Conservation (phyloP, 2,113 vertebrate species). For the Aramus guarauna region DNA sequence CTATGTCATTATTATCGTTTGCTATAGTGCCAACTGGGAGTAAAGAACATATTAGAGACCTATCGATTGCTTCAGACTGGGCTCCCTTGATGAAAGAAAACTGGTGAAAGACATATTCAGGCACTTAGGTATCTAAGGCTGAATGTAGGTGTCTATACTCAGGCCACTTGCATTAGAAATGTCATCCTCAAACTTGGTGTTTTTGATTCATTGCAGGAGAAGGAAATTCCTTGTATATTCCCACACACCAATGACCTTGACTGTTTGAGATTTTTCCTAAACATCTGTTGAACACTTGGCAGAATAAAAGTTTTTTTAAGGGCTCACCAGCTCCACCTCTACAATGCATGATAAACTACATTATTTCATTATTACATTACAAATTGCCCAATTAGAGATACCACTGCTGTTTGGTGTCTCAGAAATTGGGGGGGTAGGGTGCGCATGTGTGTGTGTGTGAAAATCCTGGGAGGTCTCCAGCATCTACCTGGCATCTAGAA, state of each 20-base stretch:
- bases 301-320: neutral
- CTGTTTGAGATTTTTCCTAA: neutral
- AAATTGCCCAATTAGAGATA: neutral
- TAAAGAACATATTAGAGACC: neutral
- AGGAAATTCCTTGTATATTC: slow-evolving; percentile 22
- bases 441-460: neutral
- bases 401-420: neutral
- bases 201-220: neutral
- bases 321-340: neutral
- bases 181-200: neutral
- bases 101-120: neutral
- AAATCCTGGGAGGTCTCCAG: neutral
- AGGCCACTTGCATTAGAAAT: neutral
- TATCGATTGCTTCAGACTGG: neutral
- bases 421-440: neutral
- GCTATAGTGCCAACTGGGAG: neutral
- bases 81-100: neutral
- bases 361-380: neutral
- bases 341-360: neutral
- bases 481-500: neutral
- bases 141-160: neutral
- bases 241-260: neutral
- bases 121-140: neutral
- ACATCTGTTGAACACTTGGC: slow-evolving; percentile 2
- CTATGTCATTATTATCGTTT: neutral